phyloP scores from a whole-genome alignment of 1,140 invertebrate genomes.

The Calycopis cecrops region DNA sequence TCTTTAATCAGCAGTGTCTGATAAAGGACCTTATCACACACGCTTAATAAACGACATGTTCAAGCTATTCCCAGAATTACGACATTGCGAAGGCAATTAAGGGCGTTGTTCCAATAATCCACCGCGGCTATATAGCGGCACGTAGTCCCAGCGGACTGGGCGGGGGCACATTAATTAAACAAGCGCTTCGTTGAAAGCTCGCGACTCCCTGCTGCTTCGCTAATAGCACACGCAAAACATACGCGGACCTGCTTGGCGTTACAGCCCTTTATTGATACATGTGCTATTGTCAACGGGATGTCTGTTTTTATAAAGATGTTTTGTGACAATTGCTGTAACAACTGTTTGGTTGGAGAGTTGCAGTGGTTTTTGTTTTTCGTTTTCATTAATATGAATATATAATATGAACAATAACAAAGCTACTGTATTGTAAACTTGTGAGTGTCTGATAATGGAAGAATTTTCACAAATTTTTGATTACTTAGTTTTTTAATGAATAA shows the following conservation, averaged over 20 bases:
- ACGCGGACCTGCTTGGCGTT: conserved; percentile 34
- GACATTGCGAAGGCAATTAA: conserved; percentile 33
- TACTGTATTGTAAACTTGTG: too few species aligned
- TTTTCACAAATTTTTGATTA: too few species aligned
- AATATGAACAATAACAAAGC: too few species aligned
- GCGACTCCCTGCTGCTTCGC: conserved; percentile 38
- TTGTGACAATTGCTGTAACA: too few species aligned
- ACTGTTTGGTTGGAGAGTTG: too few species aligned
- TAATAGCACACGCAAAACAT: conserved; percentile 57
- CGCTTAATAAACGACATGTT: not conserved
- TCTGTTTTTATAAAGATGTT: conserved; percentile 21
- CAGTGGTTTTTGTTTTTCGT: conserved; percentile 18
- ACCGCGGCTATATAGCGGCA: conserved; percentile 33
- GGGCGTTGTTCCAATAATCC: conserved; percentile 49
- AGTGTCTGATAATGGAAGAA: too few species aligned
- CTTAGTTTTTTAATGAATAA: too few species aligned
- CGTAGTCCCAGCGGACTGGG: conserved; percentile 48
- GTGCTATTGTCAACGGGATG: conserved; percentile 9
- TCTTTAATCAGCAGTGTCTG: too few species aligned
- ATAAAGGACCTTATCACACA: not conserved
- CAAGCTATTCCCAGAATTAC: conserved; percentile 14
- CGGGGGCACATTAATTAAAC: conserved; percentile 68
- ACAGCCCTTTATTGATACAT: conserved; percentile 46
- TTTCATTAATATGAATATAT: conserved; percentile 17
- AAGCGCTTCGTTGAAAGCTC: conserved; percentile 50